These are phyloP conservation scores for Colletes gigas DNA, from an alignment of 1,140 invertebrate genomes.

Conservation along the genomic window DNA sequence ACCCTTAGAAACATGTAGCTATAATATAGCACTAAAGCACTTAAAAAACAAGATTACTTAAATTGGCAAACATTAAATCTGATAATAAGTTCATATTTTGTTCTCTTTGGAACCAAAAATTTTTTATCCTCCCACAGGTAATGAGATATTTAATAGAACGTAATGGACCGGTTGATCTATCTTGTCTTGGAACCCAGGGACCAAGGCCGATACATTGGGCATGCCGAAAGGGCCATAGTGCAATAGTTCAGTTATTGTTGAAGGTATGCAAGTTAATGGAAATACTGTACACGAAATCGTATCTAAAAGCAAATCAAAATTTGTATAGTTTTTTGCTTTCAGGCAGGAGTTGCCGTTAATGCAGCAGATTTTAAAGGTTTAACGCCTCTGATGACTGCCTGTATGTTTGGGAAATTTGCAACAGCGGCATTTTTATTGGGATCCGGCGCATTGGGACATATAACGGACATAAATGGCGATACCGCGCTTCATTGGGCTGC, in stretches of 20 bases:
- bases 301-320: not conserved
- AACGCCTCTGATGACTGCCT: constrained; percentile 94
- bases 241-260: constrained; percentile 90
- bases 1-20: not conserved
- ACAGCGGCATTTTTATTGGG: constrained; percentile 94
- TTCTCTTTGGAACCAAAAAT: not conserved
- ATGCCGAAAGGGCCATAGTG: constrained; percentile 91
- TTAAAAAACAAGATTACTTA: too few species aligned
- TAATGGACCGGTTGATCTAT: constrained; percentile 90
- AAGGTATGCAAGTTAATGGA: constrained; percentile 80
- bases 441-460: constrained; percentile 90
- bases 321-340: constrained; percentile 2
- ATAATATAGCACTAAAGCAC: too few species aligned
- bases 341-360: constrained; percentile 93
- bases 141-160: constrained; percentile 92
- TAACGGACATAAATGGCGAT: constrained; percentile 95
- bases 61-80: too few species aligned
- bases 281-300: not conserved
- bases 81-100: too few species aligned
- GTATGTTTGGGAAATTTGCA: constrained; percentile 95
- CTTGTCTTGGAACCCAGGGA: constrained; percentile 92
- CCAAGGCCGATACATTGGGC: constrained; percentile 96
- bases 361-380: constrained; percentile 94
- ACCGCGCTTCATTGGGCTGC: constrained; percentile 96
- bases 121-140: constrained; percentile 76